Evolutionary conservation across 2,113 vertebrate genomes (phyloP).

Genomic region (Diadophis punctatus): DNA sequence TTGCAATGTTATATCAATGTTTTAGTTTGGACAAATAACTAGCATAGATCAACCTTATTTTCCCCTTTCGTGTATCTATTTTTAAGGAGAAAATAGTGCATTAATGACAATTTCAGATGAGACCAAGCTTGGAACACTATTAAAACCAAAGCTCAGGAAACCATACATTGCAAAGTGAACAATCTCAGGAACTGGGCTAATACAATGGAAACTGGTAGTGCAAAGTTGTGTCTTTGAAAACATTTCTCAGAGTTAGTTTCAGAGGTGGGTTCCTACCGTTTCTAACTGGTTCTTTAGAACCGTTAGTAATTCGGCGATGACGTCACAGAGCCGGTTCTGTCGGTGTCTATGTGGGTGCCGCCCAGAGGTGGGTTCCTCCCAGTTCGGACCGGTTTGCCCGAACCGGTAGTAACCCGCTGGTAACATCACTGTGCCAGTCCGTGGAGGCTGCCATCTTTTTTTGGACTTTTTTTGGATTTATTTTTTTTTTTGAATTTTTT

Average conservation of each 20-base stretch:
- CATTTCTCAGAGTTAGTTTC: background rate
- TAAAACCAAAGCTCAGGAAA: conserved; percentile 2
- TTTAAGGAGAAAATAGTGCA: background rate
- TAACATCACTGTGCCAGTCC: too few relatives aligned
- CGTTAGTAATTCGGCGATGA: too few relatives aligned
- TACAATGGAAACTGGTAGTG: background rate
- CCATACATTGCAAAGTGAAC: background rate
- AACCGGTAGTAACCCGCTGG: too few relatives aligned
- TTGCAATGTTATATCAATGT: background rate
- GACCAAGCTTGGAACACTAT: background rate
- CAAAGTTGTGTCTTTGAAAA: background rate
- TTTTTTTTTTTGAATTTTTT: too few relatives aligned
- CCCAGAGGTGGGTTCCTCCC: too few relatives aligned
- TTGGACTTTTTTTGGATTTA: too few relatives aligned
- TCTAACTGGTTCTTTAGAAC: too few relatives aligned
- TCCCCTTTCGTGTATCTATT: background rate
- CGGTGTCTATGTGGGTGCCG: too few relatives aligned
- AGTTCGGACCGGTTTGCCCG: too few relatives aligned
- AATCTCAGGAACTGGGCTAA: conserved; percentile 15
- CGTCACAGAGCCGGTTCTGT: too few relatives aligned
- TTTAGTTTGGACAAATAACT: background rate
- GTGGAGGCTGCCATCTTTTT: too few relatives aligned
- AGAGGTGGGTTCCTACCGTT: too few relatives aligned
- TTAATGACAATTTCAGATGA: conserved; percentile 1
- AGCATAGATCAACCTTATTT: background rate